Conservation (phyloP, 2,888 invertebrate species). For the Mycogona germanica region DNA sequence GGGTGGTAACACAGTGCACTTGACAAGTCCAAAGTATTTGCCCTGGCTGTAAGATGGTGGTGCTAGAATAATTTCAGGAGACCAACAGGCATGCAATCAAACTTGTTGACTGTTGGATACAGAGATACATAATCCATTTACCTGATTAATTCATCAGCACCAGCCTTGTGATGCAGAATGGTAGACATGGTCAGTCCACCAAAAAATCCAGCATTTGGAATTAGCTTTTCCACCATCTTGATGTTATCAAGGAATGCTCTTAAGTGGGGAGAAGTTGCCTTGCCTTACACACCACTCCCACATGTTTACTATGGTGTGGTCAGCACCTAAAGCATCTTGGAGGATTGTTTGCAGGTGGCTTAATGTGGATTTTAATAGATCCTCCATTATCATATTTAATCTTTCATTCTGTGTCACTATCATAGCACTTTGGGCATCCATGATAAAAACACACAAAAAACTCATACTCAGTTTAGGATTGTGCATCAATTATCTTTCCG, state of each 20-base stretch:
- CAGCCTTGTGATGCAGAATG: conserved; percentile 23
- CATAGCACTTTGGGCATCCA: conserved; percentile 22
- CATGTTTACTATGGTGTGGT: too few relatives aligned
- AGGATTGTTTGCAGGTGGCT: too few relatives aligned
- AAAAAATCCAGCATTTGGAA: conserved; percentile 27
- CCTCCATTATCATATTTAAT: conserved; percentile 12
- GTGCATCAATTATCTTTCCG: conserved; percentile 21
- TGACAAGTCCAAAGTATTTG: conserved; percentile 26
- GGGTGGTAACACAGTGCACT: conserved; percentile 27
- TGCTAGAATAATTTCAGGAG: conserved; percentile 24
- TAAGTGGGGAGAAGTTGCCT: too few relatives aligned
- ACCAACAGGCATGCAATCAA: conserved; percentile 24
- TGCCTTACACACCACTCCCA: too few relatives aligned
- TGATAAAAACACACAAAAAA: conserved; percentile 24
- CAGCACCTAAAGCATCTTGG: too few relatives aligned
- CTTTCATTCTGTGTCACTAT: neutral
- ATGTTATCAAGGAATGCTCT: too few relatives aligned
- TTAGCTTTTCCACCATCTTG: too few relatives aligned
- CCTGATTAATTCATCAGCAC: conserved; percentile 22
- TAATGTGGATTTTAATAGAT: conserved; percentile 12
- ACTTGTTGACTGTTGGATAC: conserved; percentile 27
- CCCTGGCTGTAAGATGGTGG: conserved; percentile 22
- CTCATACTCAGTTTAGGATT: conserved; percentile 19
- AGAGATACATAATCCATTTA: conserved; percentile 26
- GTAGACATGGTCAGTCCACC: conserved; percentile 27